phyloP scores from a whole-genome alignment of 2,797 vertebrate species.

The Craterocephalus amniculus region DNA sequence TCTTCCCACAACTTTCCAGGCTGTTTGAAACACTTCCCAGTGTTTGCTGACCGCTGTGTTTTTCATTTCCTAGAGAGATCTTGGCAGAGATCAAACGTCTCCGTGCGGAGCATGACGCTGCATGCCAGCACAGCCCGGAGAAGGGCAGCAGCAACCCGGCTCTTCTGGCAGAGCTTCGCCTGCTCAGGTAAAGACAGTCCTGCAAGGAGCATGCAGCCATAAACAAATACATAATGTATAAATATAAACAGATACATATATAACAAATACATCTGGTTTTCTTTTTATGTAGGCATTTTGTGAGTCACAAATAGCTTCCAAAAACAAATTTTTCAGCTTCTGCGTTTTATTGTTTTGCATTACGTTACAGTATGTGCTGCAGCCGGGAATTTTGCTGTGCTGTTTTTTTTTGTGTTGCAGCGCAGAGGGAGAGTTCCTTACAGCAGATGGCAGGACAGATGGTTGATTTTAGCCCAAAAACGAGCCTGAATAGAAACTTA shows the following conservation, averaged over 20 bases:
- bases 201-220: background rate
- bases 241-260: too few species aligned
- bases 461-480: slow-evolving; percentile 43
- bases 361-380: background rate
- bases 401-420: slow-evolving; percentile 44
- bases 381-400: slow-evolving; percentile 46
- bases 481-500: slow-evolving; percentile 41
- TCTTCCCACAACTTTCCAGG: slow-evolving; percentile 14
- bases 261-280: background rate
- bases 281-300: background rate
- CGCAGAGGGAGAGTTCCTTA: slow-evolving; percentile 51
- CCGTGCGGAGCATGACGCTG: slow-evolving; percentile 90
- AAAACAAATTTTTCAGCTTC: background rate
- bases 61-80: slow-evolving; percentile 86
- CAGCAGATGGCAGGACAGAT: slow-evolving; percentile 73
- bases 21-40: slow-evolving; percentile 16
- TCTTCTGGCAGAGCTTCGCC: slow-evolving; percentile 90
- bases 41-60: slow-evolving; percentile 47
- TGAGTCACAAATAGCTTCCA: background rate
- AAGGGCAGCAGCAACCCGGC: slow-evolving; percentile 92
- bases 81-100: slow-evolving; percentile 93
- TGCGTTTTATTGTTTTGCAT: background rate
- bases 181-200: slow-evolving; percentile 84
- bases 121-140: slow-evolving; percentile 90
- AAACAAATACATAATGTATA: too few species aligned